Base-by-base conservation (phyloP, 2,888 invertebrate species). In the Monochamus alternatus region DNA sequence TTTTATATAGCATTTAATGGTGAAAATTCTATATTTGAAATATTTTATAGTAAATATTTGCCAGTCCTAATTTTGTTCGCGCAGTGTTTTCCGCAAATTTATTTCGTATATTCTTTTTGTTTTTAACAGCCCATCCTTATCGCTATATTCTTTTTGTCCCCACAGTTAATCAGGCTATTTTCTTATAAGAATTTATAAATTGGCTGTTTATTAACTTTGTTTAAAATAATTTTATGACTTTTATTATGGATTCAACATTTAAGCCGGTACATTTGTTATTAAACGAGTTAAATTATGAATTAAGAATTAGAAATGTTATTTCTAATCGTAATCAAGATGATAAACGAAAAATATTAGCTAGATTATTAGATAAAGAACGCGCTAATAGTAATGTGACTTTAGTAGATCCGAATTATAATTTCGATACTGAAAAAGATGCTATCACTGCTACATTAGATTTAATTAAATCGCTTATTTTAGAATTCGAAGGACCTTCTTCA, bases 221-320 rank as follows among this genome's bases (percentile, higher is more conserved):
- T 38, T 38, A 38, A 38, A 38, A 7, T 2, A 38, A 38, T 38
- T 7, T 4, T 7, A 38, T 38, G 2, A 7, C 4, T 38, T 38
- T 38, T 38, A 38, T 38, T 38, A 38, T 38, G 38, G 73, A 73
- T 58, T 30, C 38, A 31, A 47, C 65, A 10, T 73, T 73, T 30
- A 65, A 73, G 30, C 73, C 73, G 12, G 10, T 22, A 8, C 65
- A 73, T 52, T 65, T 73, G 52, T 64, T 73, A 22, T 44, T 73
- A 38, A 38, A 7, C 7, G 38, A 73, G 59, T 59, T 73, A n/a
- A 59, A 73, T 64, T 73, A 73, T 38, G 73, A 73, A 66, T 59
- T 73, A 9, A 31, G 44, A 73, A 59, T 66, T 43, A 73, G 73
- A 12, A 38, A 64, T 32, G 65, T 73, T 3, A 31, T 66, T 8